phyloP scores from a whole-genome alignment of 2,113 vertebrate species.

The Spea bombifrons region DNA sequence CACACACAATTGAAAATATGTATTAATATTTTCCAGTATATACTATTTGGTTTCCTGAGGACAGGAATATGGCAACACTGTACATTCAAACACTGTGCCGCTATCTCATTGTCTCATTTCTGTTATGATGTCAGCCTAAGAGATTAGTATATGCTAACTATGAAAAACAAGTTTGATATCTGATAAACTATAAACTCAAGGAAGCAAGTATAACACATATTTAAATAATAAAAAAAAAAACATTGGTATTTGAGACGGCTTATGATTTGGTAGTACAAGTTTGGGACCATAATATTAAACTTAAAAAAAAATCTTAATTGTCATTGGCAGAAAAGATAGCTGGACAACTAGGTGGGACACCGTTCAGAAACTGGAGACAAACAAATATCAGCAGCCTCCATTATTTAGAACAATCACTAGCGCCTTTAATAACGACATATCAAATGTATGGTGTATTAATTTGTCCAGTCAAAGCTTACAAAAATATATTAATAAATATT shows the following conservation, averaged over 20 bases:
- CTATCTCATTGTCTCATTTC: not conserved
- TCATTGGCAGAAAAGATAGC: not conserved
- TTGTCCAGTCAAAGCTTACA: conserved; percentile 5
- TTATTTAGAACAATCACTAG: too few relatives aligned
- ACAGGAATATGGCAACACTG: not conserved
- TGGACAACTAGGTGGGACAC: not conserved
- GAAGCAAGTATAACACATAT: not conserved
- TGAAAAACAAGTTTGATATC: not conserved
- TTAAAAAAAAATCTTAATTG: not conserved
- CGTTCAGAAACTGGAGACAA: not conserved
- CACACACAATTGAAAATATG: too few relatives aligned
- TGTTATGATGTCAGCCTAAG: not conserved
- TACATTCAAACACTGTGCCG: not conserved
- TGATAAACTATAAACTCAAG: not conserved
- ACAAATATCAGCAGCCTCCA: not conserved
- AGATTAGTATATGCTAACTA: not conserved
- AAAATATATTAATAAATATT: too few relatives aligned
- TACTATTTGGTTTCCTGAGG: not conserved
- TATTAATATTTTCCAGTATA: not conserved
- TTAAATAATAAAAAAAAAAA: not conserved
- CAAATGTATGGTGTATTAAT: conserved; percentile 9
- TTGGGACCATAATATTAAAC: not conserved
- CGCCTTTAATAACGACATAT: not conserved
- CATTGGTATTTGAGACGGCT: too few relatives aligned
- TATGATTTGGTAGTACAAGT: not conserved